Evolutionary conservation across 2,113 vertebrate species (phyloP).

Genomic region (Elephantulus edwardii): DNA sequence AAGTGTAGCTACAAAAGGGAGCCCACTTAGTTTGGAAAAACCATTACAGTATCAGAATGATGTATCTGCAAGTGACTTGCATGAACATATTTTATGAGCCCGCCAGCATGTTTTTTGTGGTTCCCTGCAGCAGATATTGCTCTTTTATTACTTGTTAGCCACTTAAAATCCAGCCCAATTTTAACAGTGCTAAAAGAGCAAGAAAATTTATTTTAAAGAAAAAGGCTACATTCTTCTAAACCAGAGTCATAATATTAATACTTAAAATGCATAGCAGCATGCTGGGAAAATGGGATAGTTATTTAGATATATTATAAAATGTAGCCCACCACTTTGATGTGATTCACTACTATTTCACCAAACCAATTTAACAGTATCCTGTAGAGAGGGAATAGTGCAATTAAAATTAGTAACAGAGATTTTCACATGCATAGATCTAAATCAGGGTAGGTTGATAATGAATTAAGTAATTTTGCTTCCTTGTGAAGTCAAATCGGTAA

Average conservation of each 20-base stretch:
- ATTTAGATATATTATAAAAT: slow-evolving; percentile 91
- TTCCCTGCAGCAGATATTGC: slow-evolving; percentile 86
- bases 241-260: slow-evolving; percentile 88
- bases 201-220: slow-evolving; percentile 88
- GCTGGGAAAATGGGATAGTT: slow-evolving; percentile 91
- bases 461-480: slow-evolving; percentile 87
- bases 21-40: slow-evolving; percentile 84
- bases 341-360: slow-evolving; percentile 88
- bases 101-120: slow-evolving; percentile 83
- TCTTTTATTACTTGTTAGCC: slow-evolving; percentile 88
- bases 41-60: slow-evolving; percentile 86
- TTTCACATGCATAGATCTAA: slow-evolving; percentile 87
- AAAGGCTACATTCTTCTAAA: slow-evolving; percentile 87
- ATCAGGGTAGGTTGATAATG: slow-evolving; percentile 86
- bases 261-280: slow-evolving; percentile 88
- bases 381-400: slow-evolving; percentile 88
- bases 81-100: slow-evolving; percentile 86
- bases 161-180: slow-evolving; percentile 88
- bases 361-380: slow-evolving; percentile 89
- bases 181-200: slow-evolving; percentile 85
- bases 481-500: slow-evolving; percentile 83
- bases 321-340: slow-evolving; percentile 87
- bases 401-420: slow-evolving; percentile 91
- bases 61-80: slow-evolving; percentile 84
- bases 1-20: slow-evolving; percentile 80